Base-by-base conservation (phyloP, 2,797 vertebrate genomes). In the Rachycentron canadum region DNA sequence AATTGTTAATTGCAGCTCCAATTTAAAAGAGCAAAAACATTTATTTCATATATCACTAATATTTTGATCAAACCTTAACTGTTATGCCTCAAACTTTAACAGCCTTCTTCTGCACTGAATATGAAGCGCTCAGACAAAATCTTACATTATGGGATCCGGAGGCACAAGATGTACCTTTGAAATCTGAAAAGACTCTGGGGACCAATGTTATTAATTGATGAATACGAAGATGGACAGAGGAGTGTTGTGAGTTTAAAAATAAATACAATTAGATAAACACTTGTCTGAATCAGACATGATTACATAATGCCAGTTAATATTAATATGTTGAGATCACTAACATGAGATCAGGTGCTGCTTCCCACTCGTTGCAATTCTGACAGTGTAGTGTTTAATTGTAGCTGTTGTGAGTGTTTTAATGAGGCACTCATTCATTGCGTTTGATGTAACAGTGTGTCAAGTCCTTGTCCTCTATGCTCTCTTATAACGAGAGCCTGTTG, bases 391-490 rank as follows among this genome's bases (percentile, higher is more conserved):
- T 76, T 66, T 61, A 69, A 75, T 30, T 73, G 56, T 3, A 65
- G 52, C 70, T 60, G 67, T 56, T 59, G 71, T 50, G 68, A 73
- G 73, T 61, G 43, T 14, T 67, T 82, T 81, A 87, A 84, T 58
- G 63, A 78, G 19, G 36, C 55, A 13, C 30, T 36, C 58, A 71
- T 85, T 84, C 34, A 76, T 10, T 81, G 43, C 66, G 66, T 64
- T 57, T 72, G 32, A 86, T 82, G 69, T 76, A 76, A 64, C 55
- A 43, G 80, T 52, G 28, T 78, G 65, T 65, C 73, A 79, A 82
- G 74, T 68, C 67, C 50, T 69, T 28, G 61, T 77, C 73, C 64
- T 71, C 25, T 40, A 17, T 72, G 65, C 38, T 65, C 21, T 56
- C 14, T 62, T 26, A 38, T 79, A 79, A 82, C 69, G 45, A 82